A percentile compares a stretch with the other conserved stretches of the same genome.
Evolutionary conservation across 2,797 vertebrate species (phyloP).

Genomic region (Eremophila alpestris): DNA sequence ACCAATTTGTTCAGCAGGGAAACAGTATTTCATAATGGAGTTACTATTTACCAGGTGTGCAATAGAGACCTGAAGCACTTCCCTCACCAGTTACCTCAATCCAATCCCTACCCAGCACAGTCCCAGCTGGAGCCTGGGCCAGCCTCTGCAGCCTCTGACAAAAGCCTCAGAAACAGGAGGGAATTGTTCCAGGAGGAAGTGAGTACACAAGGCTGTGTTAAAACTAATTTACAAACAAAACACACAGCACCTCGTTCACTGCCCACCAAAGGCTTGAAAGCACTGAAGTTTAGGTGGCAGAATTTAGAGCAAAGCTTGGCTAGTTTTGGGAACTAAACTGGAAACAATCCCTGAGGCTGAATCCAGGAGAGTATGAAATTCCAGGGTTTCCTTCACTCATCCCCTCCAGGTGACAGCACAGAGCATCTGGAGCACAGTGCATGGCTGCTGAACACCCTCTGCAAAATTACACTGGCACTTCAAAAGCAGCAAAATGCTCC

Average conservation of each 20-base stretch:
- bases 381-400: neutral
- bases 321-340: neutral
- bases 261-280: neutral
- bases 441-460: neutral
- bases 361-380: neutral
- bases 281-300: neutral
- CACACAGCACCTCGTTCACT: neutral
- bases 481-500: neutral
- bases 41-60: neutral
- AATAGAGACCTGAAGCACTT: neutral
- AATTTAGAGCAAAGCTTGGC: neutral
- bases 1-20: neutral
- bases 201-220: neutral
- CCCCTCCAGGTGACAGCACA: neutral
- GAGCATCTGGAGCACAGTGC: neutral
- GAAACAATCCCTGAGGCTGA: constrained; percentile 11
- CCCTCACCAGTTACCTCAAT: neutral
- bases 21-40: neutral
- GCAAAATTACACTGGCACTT: constrained; percentile 22
- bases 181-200: neutral
- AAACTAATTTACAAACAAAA: neutral
- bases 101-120: neutral
- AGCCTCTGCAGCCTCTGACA: neutral
- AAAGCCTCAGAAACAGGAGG: neutral
- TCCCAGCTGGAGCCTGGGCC: neutral